phyloP scores from a whole-genome alignment of 1,140 invertebrate genomes.

The Hydropsyche tenuis region DNA sequence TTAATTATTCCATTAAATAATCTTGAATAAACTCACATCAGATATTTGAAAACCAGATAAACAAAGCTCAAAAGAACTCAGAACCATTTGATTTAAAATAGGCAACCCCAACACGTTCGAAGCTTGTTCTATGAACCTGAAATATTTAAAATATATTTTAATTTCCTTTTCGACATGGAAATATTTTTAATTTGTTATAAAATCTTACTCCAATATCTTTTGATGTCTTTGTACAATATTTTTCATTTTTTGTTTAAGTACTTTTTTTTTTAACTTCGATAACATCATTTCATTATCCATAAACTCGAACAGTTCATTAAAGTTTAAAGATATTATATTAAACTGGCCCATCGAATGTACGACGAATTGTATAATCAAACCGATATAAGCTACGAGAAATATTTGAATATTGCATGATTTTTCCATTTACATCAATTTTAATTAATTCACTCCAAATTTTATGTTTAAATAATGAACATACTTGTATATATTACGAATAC shows the following conservation, averaged over 20 bases:
- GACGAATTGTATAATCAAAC: slow-evolving; percentile 34
- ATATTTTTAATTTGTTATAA: not conserved
- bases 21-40: slow-evolving; percentile 15
- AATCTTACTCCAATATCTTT: slow-evolving; percentile 33
- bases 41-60: slow-evolving; percentile 38
- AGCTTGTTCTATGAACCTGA: slow-evolving; percentile 25
- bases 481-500: not conserved
- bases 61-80: slow-evolving; percentile 30
- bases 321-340: slow-evolving; percentile 27
- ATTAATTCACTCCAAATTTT: too few relatives aligned
- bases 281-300: not conserved
- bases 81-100: slow-evolving; percentile 27
- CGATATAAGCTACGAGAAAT: slow-evolving; percentile 33
- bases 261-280: not conserved
- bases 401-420: too few relatives aligned
- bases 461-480: too few relatives aligned
- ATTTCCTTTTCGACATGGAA: not conserved
- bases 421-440: too few relatives aligned
- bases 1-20: not conserved
- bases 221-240: slow-evolving; percentile 33
- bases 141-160: not conserved
- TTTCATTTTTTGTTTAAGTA: slow-evolving; percentile 13
- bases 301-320: slow-evolving; percentile 34
- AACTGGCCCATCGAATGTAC: slow-evolving; percentile 28
- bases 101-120: slow-evolving; percentile 29